Base-by-base conservation (phyloP, 1,140 invertebrate genomes). In the Temnothorax nylanderi region DNA sequence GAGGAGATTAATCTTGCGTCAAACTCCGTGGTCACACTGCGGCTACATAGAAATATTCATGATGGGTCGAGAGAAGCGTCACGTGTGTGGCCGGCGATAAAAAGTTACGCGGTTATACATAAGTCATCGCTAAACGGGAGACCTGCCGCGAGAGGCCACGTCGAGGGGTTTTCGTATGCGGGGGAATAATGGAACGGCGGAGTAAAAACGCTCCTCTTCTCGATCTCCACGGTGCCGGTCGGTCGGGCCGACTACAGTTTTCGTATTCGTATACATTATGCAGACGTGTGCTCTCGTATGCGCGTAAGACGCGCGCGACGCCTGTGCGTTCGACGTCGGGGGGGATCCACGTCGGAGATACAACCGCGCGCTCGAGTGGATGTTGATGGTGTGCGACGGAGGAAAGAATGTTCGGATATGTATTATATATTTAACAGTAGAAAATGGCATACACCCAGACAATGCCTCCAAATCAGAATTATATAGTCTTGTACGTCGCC, bases 221-320 rank as follows among this genome's bases (percentile, higher is more conserved):
- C 37, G 26, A 32, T 7, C 49, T 34, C 26, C 67, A 18, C 54
- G 21, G 41, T 32, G 80, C 72, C 77, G 47, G n/a, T 49, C n/a
- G 77, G 54, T 80, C 87, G 58, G 58, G 41, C 41, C 41, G 41
- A 58, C 78, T 47, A 5, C 77, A 81, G 86, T 91, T 90, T 86
- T 86, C 85, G 49, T 58, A 75, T 72, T 71, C 60, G 75, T 76
- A 90, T 91, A 80, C 87, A 92, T 92, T 91, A 92, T 92, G 91
- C 86, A 91, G 76, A 86, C 64, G 10, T 87, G 87, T 88, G 86
- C 86, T 86, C 87, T 81, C 87, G 76, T 85, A 74, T 84, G 51
- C 11, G 51, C 54, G n/a, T 60, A 60, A 75, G 80, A 74, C 16
- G 37, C n/a, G 49, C 60, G n/a, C 44, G 44, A 56, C 47, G n/a